Percentiles rank a stretch among this genome's conserved stretches.
Conservation (phyloP, 2,888 invertebrate genomes). For the Embidobia sp. region DNA sequence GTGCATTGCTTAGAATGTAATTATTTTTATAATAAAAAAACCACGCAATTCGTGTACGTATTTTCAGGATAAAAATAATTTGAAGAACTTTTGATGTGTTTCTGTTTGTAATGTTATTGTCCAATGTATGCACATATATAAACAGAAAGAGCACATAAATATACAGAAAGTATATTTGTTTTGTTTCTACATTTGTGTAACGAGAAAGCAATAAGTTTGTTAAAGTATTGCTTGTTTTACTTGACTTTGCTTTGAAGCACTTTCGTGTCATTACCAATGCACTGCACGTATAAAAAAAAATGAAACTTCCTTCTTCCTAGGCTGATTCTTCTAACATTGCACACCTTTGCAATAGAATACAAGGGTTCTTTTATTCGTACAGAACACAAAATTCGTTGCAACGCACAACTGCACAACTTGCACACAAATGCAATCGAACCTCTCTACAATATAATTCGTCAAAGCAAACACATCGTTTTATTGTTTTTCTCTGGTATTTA, state of each 20-base stretch:
- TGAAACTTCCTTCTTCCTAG: slow-evolving; percentile 58
- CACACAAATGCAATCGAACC: slow-evolving; percentile 37
- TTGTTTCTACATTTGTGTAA: slow-evolving; percentile 58
- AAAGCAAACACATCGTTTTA: slow-evolving; percentile 18
- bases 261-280: slow-evolving; percentile 60
- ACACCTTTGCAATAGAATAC: slow-evolving; percentile 43
- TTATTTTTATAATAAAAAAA: too few species aligned
- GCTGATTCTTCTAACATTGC: slow-evolving; percentile 43
- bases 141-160: too few species aligned
- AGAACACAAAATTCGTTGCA: slow-evolving; percentile 39
- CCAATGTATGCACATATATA: too few species aligned
- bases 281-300: slow-evolving; percentile 61
- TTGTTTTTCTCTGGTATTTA: too few species aligned
- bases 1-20: too few species aligned
- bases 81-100: too few species aligned
- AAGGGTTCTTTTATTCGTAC: slow-evolving; percentile 37
- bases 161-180: slow-evolving; percentile 61
- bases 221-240: slow-evolving; percentile 61
- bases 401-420: slow-evolving; percentile 39
- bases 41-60: too few species aligned
- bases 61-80: too few species aligned
- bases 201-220: slow-evolving; percentile 64
- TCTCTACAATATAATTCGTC: slow-evolving; percentile 31
- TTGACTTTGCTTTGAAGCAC: slow-evolving; percentile 52
- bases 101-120: too few species aligned